A percentile compares a stretch with the other conserved stretches of the same genome.
These are phyloP conservation scores for Aurelia sp. DNA, from an alignment of 30 jellyfish, hydroid and myxozoan species.

Conservation along the genomic window DNA sequence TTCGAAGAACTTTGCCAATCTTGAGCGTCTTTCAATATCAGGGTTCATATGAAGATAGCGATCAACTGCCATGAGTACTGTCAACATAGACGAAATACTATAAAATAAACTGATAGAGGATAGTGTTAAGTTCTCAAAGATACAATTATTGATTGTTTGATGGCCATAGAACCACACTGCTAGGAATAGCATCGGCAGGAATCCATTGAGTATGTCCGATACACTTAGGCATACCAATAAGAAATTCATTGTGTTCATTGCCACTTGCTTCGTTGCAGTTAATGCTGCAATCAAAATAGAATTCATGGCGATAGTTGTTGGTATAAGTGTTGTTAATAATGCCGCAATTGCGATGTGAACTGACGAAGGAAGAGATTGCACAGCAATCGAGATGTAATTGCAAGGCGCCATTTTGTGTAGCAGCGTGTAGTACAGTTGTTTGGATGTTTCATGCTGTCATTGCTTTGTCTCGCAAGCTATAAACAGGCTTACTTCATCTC, in stretches of 20 bases:
- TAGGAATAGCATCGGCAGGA: neutral
- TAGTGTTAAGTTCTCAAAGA: neutral
- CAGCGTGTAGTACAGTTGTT: too few species aligned
- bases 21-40: neutral
- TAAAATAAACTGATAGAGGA: neutral
- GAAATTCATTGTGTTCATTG: neutral
- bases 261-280: neutral
- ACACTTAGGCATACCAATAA: neutral
- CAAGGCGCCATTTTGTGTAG: too few species aligned
- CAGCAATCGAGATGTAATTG: too few species aligned
- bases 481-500: too few species aligned
- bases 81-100: neutral
- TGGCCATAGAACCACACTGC: neutral
- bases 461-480: too few species aligned
- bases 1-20: neutral
- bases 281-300: neutral
- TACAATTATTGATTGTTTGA: neutral
- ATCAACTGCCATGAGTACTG: neutral
- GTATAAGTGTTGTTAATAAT: too few species aligned
- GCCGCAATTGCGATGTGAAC: too few species aligned
- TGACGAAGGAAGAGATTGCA: too few species aligned
- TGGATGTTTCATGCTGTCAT: too few species aligned
- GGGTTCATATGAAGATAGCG: slow-evolving; percentile 1
- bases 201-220: neutral
- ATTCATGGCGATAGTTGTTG: too few species aligned